phyloP scores from a whole-genome alignment of 53 echinoderm and acorn worm genomes.

The Echinarachnius parma region DNA sequence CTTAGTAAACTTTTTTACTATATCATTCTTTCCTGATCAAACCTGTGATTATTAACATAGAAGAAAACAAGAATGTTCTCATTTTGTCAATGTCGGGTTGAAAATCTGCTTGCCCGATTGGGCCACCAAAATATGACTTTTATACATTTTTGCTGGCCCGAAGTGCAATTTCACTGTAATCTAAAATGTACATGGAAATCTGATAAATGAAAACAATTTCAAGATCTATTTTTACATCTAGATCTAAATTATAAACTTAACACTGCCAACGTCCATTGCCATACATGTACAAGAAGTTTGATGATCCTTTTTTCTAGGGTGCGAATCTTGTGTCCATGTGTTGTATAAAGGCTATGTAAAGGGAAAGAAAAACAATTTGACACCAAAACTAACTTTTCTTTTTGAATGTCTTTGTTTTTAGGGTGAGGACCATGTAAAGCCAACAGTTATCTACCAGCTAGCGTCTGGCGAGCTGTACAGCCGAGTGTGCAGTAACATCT shows the following conservation, averaged over 20 bases:
- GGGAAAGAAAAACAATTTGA: not conserved
- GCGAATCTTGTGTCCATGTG: not conserved
- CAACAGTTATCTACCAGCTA: conserved; percentile 92
- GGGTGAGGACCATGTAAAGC: conserved; percentile 94
- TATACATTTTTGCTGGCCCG: too few species aligned
- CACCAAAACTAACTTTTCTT: not conserved
- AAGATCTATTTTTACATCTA: not conserved
- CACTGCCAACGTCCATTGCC: not conserved
- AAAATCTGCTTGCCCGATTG: too few species aligned
- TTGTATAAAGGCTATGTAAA: not conserved
- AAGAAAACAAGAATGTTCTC: too few species aligned
- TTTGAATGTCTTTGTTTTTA: conserved; percentile 11
- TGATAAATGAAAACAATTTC: too few species aligned
- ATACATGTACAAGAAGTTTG: not conserved
- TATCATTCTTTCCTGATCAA: too few species aligned
- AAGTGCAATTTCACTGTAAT: too few species aligned
- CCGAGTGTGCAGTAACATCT: conserved; percentile 75
- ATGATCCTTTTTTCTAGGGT: not conserved
- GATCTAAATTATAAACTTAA: not conserved
- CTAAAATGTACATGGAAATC: too few species aligned
- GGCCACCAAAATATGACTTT: too few species aligned
- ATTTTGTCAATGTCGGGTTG: too few species aligned
- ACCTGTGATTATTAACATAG: too few species aligned
- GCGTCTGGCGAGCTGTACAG: conserved; percentile 93
- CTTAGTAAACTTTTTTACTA: too few species aligned